Conservation (phyloP, 2,888 invertebrate species). For the Pogonocherus hispidulus region DNA sequence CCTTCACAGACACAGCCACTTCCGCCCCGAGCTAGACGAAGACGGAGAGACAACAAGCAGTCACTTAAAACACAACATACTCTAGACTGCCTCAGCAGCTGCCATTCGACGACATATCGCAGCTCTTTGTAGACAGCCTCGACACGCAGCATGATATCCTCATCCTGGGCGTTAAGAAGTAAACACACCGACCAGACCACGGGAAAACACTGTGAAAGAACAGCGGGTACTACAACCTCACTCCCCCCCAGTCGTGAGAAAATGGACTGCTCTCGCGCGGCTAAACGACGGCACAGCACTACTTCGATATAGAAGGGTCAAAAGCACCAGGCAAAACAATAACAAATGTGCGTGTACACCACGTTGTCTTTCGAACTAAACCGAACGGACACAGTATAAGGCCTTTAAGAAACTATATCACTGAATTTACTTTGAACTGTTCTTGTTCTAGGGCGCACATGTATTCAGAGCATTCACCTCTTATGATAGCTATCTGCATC, state of each 20-base stretch:
- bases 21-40: slow-evolving; percentile 63
- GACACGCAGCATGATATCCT: slow-evolving; percentile 44
- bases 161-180: slow-evolving; percentile 38
- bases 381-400: slow-evolving; percentile 21
- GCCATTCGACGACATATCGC: slow-evolving; percentile 30
- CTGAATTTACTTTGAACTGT: slow-evolving; percentile 33
- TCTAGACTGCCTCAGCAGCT: slow-evolving; percentile 33
- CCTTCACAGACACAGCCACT: slow-evolving; percentile 64
- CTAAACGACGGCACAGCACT: slow-evolving; percentile 58
- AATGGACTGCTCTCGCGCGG: slow-evolving; percentile 71
- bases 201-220: slow-evolving; percentile 41
- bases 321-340: slow-evolving; percentile 80
- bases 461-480: slow-evolving; percentile 50
- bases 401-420: slow-evolving; percentile 25
- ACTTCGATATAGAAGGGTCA: slow-evolving; percentile 68
- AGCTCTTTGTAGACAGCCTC: slow-evolving; percentile 33
- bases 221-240: slow-evolving; percentile 45
- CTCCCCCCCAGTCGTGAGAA: slow-evolving; percentile 65
- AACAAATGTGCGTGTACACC: slow-evolving; percentile 78
- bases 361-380: slow-evolving; percentile 52
- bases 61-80: slow-evolving; percentile 55
- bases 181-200: slow-evolving; percentile 40
- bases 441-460: slow-evolving; percentile 41
- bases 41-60: slow-evolving; percentile 64
- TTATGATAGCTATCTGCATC: slow-evolving; percentile 41